These are phyloP conservation scores for Kryptolebias marmoratus DNA, from an alignment of 2,113 vertebrate species.

Conservation along the genomic window DNA sequence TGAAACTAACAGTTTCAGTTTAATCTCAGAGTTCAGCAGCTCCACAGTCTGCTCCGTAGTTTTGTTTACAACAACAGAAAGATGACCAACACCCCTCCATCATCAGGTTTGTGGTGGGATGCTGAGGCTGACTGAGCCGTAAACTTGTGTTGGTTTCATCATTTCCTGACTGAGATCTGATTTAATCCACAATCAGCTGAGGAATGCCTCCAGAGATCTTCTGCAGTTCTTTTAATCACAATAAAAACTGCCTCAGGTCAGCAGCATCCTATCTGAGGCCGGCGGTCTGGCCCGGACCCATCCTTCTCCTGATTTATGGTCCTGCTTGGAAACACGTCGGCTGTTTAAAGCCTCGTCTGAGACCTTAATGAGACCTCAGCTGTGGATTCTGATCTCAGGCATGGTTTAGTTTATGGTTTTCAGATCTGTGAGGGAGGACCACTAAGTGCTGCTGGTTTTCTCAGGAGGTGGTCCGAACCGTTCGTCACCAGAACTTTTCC, in stretches of 20 bases:
- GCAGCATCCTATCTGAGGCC: conserved; percentile 30
- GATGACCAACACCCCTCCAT: neutral
- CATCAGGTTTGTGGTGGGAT: neutral
- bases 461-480: neutral
- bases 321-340: conserved; percentile 26
- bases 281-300: conserved; percentile 9
- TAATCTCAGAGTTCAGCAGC: too few species aligned
- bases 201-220: conserved; percentile 2
- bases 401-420: conserved; percentile 1
- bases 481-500: neutral
- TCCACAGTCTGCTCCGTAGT: too few species aligned
- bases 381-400: conserved; percentile 21
- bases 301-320: conserved; percentile 27
- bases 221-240: neutral
- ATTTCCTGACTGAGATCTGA: too few species aligned
- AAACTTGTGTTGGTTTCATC: too few species aligned
- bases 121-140: neutral
- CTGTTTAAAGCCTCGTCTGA: conserved; percentile 10
- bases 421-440: conserved; percentile 2
- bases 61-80: too few species aligned
- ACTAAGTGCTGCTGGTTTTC: neutral
- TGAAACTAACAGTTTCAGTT: too few species aligned
- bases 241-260: conserved; percentile 24
- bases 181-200: neutral
- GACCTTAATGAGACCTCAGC: conserved; percentile 25